These are phyloP conservation scores for Siphonodentalium dalli DNA, from an alignment of 2,888 invertebrate species.

Conservation along the genomic window DNA sequence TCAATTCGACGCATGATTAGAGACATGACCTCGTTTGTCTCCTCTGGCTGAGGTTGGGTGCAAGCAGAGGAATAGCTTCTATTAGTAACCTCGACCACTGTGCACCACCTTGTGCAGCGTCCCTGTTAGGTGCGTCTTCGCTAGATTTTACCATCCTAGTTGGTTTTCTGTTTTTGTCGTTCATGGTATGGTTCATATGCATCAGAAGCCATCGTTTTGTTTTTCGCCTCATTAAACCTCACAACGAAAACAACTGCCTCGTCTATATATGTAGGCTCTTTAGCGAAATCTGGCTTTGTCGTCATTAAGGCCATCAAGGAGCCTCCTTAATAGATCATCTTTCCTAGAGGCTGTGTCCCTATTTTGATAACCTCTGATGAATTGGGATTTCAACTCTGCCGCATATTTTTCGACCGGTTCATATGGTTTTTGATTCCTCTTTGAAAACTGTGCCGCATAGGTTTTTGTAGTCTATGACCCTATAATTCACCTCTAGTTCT, in stretches of 20 bases:
- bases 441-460: slow-evolving; percentile 18
- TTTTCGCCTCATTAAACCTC: slow-evolving; percentile 4
- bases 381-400: slow-evolving; percentile 22
- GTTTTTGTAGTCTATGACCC: slow-evolving; percentile 8
- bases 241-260: slow-evolving; percentile 18
- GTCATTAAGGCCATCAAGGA: slow-evolving; percentile 21
- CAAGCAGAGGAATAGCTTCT: too few relatives aligned
- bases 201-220: not conserved
- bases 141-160: too few relatives aligned
- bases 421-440: slow-evolving; percentile 8
- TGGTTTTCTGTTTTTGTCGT: too few relatives aligned
- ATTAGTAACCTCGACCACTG: too few relatives aligned
- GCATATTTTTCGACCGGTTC: slow-evolving; percentile 23
- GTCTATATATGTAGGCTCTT: slow-evolving; percentile 15
- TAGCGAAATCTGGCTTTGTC: slow-evolving; percentile 14
- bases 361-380: slow-evolving; percentile 18
- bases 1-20: too few relatives aligned
- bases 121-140: too few relatives aligned
- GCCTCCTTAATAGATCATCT: slow-evolving; percentile 23
- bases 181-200: too few relatives aligned
- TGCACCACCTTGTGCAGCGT: too few relatives aligned
- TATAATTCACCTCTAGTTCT: slow-evolving; percentile 1
- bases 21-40: too few relatives aligned
- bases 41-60: too few relatives aligned
- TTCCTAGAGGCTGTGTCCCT: slow-evolving; percentile 13